A percentile compares a stretch with the other conserved stretches of the same genome.
These are phyloP conservation scores for Nebria ingens DNA, from an alignment of 1,140 invertebrate species.

Conservation along the genomic window DNA sequence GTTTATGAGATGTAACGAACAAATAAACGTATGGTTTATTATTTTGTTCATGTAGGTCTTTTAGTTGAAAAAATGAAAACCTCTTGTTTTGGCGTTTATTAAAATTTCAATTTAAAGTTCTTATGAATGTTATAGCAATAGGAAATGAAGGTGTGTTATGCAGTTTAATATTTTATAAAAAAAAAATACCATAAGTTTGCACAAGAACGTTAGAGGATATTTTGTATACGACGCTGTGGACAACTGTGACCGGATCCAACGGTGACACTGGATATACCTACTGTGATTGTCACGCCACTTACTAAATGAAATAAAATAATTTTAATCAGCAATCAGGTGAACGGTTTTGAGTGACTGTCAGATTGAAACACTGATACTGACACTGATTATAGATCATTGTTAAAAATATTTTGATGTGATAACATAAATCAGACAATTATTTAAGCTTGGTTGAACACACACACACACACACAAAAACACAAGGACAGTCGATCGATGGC, in stretches of 20 bases:
- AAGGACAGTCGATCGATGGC: neutral
- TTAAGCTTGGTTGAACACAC: neutral
- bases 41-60: too few species aligned
- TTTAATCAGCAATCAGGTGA: neutral
- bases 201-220: too few species aligned
- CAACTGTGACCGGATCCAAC: too few species aligned
- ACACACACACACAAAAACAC: neutral
- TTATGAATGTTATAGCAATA: conserved; percentile 3
- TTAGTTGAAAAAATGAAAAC: too few species aligned
- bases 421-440: neutral
- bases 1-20: too few species aligned
- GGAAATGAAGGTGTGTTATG: conserved; percentile 5
- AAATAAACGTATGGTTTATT: too few species aligned
- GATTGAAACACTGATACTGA: neutral
- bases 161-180: conserved; percentile 4
- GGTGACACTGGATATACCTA: too few species aligned
- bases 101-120: conserved; percentile 6
- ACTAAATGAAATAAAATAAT: neutral
- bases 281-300: neutral
- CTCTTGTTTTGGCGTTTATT: neutral
- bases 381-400: neutral
- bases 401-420: neutral
- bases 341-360: neutral
- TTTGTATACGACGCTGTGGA: too few species aligned
- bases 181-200: conserved; percentile 1